phyloP scores from a whole-genome alignment of 1,140 invertebrate species.

The Octopus sinensis region DNA sequence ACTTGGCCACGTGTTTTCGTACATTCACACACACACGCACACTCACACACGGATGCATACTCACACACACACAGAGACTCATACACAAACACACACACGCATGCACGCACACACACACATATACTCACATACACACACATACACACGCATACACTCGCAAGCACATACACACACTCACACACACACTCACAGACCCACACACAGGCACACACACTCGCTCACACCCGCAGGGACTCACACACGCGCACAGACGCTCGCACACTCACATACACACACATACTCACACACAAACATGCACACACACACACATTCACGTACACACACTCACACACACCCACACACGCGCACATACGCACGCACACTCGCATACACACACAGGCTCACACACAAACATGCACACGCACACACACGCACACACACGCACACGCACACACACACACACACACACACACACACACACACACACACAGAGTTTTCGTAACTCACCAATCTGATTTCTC shows the following conservation, averaged over 20 bases:
- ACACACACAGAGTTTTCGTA: not conserved
- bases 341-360: too few species aligned
- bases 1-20: too few species aligned
- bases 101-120: not conserved
- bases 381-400: not conserved
- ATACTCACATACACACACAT: not conserved
- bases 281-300: not conserved
- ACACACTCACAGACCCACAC: too few species aligned
- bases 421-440: not conserved
- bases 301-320: not conserved
- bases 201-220: too few species aligned
- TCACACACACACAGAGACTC: not conserved
- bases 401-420: not conserved
- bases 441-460: not conserved
- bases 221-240: too few species aligned
- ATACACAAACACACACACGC: not conserved
- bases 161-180: too few species aligned
- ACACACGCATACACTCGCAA: not conserved
- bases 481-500: constrained; percentile 40
- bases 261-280: not conserved
- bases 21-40: too few species aligned
- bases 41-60: too few species aligned
- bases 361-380: not conserved
- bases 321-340: not conserved
- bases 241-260: too few species aligned